Conservation (phyloP, 2,113 vertebrate species). For the Acinonyx jubatus region DNA sequence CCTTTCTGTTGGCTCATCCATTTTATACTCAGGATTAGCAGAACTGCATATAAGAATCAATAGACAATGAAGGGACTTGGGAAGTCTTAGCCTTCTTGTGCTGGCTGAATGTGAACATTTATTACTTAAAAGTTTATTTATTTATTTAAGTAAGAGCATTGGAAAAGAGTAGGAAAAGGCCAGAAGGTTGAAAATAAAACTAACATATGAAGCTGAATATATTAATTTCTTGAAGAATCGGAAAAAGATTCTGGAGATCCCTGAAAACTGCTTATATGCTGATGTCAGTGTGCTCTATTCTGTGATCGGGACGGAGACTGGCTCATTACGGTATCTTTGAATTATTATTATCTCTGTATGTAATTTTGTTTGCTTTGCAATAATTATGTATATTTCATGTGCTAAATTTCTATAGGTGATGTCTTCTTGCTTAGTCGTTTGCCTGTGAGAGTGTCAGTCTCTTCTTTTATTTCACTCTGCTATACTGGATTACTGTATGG, state of each 20-base stretch:
- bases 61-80: too few relatives aligned
- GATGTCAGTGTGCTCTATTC: constrained; percentile 22
- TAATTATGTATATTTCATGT: not conserved
- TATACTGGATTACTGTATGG: not conserved
- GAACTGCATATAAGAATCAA: too few relatives aligned
- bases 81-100: not conserved
- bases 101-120: not conserved
- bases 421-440: not conserved
- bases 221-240: not conserved
- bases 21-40: too few relatives aligned
- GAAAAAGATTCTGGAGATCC: constrained; percentile 38
- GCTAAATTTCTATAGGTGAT: not conserved
- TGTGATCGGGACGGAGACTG: not conserved
- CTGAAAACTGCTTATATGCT: constrained; percentile 54
- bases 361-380: not conserved
- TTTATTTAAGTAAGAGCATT: not conserved
- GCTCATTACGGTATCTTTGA: not conserved
- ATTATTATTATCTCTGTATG: not conserved
- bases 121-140: not conserved
- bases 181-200: not conserved
- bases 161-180: not conserved
- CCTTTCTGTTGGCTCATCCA: not conserved
- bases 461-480: not conserved
- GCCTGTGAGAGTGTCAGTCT: not conserved
- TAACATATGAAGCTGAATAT: not conserved